Percentiles rank a stretch among this genome's conserved stretches.
phyloP scores from a whole-genome alignment of 2,888 invertebrate species.

The Malacosoma neustria region DNA sequence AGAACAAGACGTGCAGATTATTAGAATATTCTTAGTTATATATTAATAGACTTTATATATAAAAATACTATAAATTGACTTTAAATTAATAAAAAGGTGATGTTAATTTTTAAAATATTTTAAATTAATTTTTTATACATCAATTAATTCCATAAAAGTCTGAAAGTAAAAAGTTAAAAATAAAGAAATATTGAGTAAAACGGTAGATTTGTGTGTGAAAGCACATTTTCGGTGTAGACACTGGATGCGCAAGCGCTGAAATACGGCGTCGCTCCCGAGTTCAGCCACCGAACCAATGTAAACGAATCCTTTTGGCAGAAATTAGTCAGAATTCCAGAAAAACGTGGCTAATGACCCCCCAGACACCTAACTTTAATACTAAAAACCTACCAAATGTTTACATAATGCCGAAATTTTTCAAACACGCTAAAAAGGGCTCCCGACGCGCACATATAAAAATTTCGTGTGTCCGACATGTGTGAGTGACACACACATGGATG shows the following conservation, averaged over 20 bases:
- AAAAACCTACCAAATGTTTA: neutral
- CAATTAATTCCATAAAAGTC: neutral
- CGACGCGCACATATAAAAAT: slow-evolving; percentile 55
- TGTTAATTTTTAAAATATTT: too few relatives aligned
- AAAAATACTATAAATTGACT: too few relatives aligned
- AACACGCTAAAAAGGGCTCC: slow-evolving; percentile 54
- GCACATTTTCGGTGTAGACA: slow-evolving; percentile 32
- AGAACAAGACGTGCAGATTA: too few relatives aligned
- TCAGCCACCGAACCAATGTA: slow-evolving; percentile 33
- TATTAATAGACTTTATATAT: too few relatives aligned
- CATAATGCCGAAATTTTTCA: slow-evolving; percentile 62
- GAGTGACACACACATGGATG: slow-evolving; percentile 56
- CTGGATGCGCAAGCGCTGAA: neutral
- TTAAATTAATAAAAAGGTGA: too few relatives aligned
- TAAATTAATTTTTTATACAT: too few relatives aligned
- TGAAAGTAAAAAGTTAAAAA: slow-evolving; percentile 1
- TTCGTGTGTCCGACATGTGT: slow-evolving; percentile 50
- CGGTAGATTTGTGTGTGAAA: slow-evolving; percentile 3
- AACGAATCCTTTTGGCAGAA: slow-evolving; percentile 50
- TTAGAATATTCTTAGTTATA: too few relatives aligned
- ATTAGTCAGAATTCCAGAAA: slow-evolving; percentile 73
- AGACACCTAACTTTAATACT: slow-evolving; percentile 19
- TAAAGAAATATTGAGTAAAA: slow-evolving; percentile 2
- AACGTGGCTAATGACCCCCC: slow-evolving; percentile 59
- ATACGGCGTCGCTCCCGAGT: slow-evolving; percentile 9